Percentiles rank a stretch among this genome's conserved stretches.
These are phyloP conservation scores for Myotis myotis DNA, from an alignment of 2,797 vertebrate species.

Conservation along the genomic window DNA sequence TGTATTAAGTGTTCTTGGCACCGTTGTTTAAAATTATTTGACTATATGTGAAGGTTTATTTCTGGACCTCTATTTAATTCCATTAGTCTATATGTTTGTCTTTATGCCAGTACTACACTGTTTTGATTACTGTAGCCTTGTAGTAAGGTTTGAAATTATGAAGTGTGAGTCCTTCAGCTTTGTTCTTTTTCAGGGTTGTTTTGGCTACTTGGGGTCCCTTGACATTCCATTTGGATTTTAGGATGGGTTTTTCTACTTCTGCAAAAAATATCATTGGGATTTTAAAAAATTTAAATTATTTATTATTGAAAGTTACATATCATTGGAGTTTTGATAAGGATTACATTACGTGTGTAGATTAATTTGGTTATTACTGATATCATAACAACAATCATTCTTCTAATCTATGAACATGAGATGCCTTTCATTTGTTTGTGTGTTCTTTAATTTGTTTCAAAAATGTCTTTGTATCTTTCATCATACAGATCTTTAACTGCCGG, in stretches of 20 bases:
- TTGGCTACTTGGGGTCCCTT: background rate
- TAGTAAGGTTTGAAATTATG: background rate
- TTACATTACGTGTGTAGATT: background rate
- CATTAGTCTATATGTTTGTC: background rate
- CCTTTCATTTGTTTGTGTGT: background rate
- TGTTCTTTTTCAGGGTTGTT: background rate
- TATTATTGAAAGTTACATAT: too few species aligned
- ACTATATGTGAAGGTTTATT: slow-evolving; percentile 2
- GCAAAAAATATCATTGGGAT: background rate
- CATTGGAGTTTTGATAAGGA: background rate
- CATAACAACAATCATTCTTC: background rate
- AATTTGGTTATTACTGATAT: background rate
- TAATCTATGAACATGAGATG: background rate
- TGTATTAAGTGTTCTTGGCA: background rate
- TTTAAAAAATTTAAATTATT: background rate
- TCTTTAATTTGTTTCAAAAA: background rate
- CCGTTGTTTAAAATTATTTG: background rate
- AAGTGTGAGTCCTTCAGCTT: background rate
- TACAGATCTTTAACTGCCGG: background rate
- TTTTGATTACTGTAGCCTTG: background rate
- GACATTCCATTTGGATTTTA: background rate
- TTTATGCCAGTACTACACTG: background rate
- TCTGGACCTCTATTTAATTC: background rate
- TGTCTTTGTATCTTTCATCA: background rate
- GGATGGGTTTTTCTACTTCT: background rate